Evolutionary conservation across 1,140 invertebrate genomes (phyloP).

Genomic region (Pissodes strobi): DNA sequence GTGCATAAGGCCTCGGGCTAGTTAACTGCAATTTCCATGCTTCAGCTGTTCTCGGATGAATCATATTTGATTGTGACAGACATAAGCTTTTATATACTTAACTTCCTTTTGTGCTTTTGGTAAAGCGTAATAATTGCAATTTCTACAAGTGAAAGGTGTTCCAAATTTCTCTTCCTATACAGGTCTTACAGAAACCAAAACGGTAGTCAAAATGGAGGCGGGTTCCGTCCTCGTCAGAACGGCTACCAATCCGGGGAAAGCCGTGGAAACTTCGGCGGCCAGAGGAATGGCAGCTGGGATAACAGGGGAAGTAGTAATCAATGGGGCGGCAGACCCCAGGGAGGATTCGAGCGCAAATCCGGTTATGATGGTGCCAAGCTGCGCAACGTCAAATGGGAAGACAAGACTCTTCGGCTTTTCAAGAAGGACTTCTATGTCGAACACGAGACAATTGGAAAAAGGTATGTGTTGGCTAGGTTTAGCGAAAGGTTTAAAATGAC

Average conservation of each 20-base stretch:
- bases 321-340: constrained; percentile 5
- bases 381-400: constrained; percentile 72
- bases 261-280: constrained; percentile 7
- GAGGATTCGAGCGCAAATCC: no score
- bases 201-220: constrained; percentile 26
- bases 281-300: not conserved
- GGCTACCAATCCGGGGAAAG: constrained; percentile 15
- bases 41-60: no score
- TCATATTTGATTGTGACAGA: no score
- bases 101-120: no score
- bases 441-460: constrained; percentile 69
- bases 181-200: constrained; percentile 37
- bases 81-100: no score
- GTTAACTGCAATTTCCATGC: no score
- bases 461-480: no score
- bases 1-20: no score
- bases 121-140: no score
- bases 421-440: constrained; percentile 94
- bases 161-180: no score
- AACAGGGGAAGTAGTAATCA: not conserved
- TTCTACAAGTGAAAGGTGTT: no score
- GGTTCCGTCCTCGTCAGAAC: constrained; percentile 21
- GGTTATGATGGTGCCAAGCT: not conserved
- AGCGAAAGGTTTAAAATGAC: no score
- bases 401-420: constrained; percentile 77